These are phyloP conservation scores for Bovichtus diacanthus DNA, from an alignment of 2,797 vertebrate genomes.

Conservation along the genomic window DNA sequence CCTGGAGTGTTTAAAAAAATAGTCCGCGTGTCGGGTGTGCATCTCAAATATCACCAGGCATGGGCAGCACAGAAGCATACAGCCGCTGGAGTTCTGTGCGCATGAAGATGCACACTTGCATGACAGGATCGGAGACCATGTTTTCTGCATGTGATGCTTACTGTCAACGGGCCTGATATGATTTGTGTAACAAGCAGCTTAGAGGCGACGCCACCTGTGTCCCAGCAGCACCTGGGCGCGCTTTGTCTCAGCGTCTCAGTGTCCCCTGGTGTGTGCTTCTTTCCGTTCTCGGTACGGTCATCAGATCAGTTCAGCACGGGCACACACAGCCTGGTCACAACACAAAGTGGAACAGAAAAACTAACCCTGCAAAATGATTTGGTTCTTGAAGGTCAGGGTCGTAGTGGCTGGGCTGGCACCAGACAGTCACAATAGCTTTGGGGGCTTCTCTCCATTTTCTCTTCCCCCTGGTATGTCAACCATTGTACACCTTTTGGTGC, in stretches of 20 bases:
- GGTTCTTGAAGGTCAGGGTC: background rate
- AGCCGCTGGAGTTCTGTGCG: slow-evolving; percentile 20
- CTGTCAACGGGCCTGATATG: slow-evolving; percentile 14
- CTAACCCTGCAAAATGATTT: background rate
- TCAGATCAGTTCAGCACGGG: slow-evolving; percentile 40
- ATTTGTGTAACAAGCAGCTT: slow-evolving; percentile 28
- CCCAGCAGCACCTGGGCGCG: slow-evolving; percentile 19
- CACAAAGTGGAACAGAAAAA: background rate
- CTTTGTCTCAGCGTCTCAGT: background rate
- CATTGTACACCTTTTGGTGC: background rate
- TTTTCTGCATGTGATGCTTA: slow-evolving; percentile 23
- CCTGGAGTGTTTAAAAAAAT: slow-evolving; percentile 22
- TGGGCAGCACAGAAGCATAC: slow-evolving; percentile 1
- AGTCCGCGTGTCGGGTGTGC: slow-evolving; percentile 5
- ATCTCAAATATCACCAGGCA: slow-evolving; percentile 33
- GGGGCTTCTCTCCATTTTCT: background rate
- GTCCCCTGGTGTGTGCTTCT: background rate
- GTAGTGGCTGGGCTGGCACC: background rate
- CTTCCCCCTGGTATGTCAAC: background rate
- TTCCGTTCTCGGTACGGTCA: slow-evolving; percentile 18
- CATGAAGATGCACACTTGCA: background rate
- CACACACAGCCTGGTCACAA: slow-evolving; percentile 14
- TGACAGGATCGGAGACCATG: background rate
- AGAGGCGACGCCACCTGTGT: slow-evolving; percentile 15
- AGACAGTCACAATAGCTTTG: background rate